phyloP scores from a whole-genome alignment of 2,113 vertebrate species.

The Myrmophylax atrothorax region DNA sequence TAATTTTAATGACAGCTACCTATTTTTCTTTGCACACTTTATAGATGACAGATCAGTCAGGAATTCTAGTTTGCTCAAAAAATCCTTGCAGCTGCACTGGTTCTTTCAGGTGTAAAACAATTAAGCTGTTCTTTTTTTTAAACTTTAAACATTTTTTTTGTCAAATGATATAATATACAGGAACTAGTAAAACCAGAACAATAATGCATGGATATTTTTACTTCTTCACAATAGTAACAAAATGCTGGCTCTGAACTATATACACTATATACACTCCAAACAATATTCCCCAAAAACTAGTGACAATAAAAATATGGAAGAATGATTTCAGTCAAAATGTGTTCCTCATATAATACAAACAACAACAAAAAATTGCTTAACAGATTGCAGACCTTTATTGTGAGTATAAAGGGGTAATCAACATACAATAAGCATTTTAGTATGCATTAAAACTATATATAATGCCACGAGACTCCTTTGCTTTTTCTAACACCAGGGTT shows the following conservation, averaged over 20 bases:
- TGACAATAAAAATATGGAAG: constrained; percentile 33
- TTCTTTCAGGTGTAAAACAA: constrained; percentile 66
- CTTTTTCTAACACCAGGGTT: constrained; percentile 56
- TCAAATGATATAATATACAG: not conserved
- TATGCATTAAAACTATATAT: constrained; percentile 66
- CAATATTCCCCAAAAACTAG: not conserved
- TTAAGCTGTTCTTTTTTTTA: constrained; percentile 18
- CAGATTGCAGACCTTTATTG: constrained; percentile 73
- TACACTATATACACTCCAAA: not conserved
- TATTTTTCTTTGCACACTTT: constrained; percentile 77
- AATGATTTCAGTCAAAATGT: constrained; percentile 52
- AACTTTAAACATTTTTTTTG: constrained; percentile 38
- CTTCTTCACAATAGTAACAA: not conserved
- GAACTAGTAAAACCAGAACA: not conserved
- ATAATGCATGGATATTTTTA: not conserved
- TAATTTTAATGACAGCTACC: constrained; percentile 78
- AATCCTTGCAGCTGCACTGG: constrained; percentile 61
- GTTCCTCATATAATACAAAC: constrained; percentile 28
- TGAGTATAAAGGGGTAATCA: constrained; percentile 67
- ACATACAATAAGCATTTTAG: constrained; percentile 67
- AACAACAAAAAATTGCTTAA: constrained; percentile 43
- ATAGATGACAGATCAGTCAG: constrained; percentile 75
- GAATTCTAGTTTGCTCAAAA: constrained; percentile 64
- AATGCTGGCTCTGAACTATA: not conserved
- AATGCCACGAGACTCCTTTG: constrained; percentile 59